Conservation (phyloP, 2,113 vertebrate species). For the Oostethus manadensis region DNA sequence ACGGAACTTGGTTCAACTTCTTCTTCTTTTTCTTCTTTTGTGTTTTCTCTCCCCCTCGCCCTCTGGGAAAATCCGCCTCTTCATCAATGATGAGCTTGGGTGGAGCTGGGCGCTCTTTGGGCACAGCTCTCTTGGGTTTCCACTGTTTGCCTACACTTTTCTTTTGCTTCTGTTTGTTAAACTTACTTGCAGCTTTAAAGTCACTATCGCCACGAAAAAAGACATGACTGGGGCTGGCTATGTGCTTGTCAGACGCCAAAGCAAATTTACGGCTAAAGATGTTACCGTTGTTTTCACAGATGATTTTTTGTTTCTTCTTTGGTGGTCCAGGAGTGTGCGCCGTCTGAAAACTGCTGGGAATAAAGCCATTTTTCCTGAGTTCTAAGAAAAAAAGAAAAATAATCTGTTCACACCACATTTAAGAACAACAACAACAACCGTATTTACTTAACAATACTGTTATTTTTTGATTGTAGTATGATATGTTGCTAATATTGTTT, state of each 20-base stretch:
- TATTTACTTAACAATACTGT: background rate
- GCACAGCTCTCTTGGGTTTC: constrained; percentile 62
- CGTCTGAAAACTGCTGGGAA: constrained; percentile 1
- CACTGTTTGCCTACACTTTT: constrained; percentile 42
- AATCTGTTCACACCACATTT: too few species aligned
- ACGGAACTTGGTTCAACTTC: constrained; percentile 3
- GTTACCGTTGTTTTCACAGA: constrained; percentile 15
- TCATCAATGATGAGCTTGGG: constrained; percentile 22
- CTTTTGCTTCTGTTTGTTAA: constrained; percentile 18
- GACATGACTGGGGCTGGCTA: constrained; percentile 25
- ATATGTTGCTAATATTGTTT: background rate
- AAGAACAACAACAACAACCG: constrained; percentile 23
- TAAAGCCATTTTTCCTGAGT: constrained; percentile 39
- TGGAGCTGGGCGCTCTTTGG: constrained; percentile 18
- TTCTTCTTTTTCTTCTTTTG: constrained; percentile 12
- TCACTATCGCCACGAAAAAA: constrained; percentile 32
- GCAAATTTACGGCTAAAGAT: background rate
- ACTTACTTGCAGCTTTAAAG: background rate
- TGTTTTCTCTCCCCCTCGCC: constrained; percentile 9
- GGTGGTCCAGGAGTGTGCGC: constrained; percentile 33
- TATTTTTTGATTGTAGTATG: background rate
- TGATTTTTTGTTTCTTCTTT: constrained; percentile 61
- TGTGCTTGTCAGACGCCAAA: constrained; percentile 29
- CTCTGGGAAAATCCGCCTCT: constrained; percentile 57
- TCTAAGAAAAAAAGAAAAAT: constrained; percentile 31